A percentile compares a stretch with the other conserved stretches of the same genome.
Conservation (phyloP, 92 coral and sea anemone genomes). For the Parazoanthus atlanticus region DNA sequence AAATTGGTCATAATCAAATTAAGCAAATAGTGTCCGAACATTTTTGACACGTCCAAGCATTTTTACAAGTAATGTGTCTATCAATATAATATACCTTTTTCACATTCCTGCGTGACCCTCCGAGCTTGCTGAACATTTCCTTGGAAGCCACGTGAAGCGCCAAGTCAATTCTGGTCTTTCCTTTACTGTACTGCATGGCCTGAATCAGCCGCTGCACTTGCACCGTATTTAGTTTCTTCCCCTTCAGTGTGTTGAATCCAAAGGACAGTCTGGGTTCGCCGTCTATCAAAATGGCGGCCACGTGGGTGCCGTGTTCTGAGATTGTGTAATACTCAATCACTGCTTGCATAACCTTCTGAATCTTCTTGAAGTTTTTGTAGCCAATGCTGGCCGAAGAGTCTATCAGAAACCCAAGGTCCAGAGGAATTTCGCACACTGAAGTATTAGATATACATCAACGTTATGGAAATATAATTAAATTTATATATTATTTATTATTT, state of each 20-base stretch:
- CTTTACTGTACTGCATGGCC: conserved; percentile 64
- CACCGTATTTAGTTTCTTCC: conserved; percentile 55
- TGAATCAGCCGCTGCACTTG: conserved; percentile 68
- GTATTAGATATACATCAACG: background rate
- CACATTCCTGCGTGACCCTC: conserved; percentile 67
- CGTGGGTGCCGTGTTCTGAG: conserved; percentile 69
- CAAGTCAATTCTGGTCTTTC: conserved; percentile 74
- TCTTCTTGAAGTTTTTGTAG: conserved; percentile 67
- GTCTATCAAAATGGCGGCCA: conserved; percentile 65
- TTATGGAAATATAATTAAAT: too few relatives aligned
- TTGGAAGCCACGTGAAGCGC: conserved; percentile 73
- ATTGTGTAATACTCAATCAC: conserved; percentile 65
- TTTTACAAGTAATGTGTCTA: too few relatives aligned
- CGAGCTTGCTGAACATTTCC: conserved; percentile 66
- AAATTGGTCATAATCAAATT: too few relatives aligned
- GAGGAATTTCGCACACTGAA: conserved; percentile 75
- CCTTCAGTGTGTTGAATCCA: conserved; percentile 73
- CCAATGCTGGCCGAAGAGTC: conserved; percentile 81
- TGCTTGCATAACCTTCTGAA: conserved; percentile 69
- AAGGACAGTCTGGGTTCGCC: conserved; percentile 60
- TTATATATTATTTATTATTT: too few relatives aligned
- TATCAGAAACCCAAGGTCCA: conserved; percentile 79
- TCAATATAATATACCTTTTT: conserved; percentile 53
- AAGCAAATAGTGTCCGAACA: too few relatives aligned
- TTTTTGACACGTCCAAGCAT: too few relatives aligned